Base-by-base conservation (phyloP, 2,113 vertebrate genomes). In the Catharus bicknelli region DNA sequence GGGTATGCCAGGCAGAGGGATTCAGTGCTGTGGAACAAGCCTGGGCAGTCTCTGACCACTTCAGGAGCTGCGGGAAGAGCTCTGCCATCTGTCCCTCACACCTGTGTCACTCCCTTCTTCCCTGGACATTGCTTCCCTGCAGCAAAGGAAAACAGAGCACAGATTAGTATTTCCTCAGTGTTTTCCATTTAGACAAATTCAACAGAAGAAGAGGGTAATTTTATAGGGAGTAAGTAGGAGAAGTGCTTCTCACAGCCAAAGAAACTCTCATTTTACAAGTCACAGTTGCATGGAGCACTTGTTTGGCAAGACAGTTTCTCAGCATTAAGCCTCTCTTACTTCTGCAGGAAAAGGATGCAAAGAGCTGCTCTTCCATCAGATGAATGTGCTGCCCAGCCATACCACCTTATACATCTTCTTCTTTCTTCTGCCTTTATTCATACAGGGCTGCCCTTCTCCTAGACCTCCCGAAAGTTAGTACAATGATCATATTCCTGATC, bases 1-100 rank as follows among this genome's bases (percentile, higher is more conserved):
- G 11, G 0, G 0, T 42, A 13, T 1, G 1, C 72, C 64, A 62
- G 38, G 63, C 66, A 83, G 70, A 76, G 16, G 27, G 47, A 77
- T 70, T 95, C 55, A 34, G 38, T 83, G 54, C 25, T 90, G 70
- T 67, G n/a, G 32, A 85, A 70, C 38, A 74, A 77, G 47, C 20
- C 1, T 0, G 18, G 18, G 9, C 25, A 70, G 16, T 18, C 22
- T 76, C 23, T 92, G 79, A 22, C 32, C 64, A 70, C 36, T 90
- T 88, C 57, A 88, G 72, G 76, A 0, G 0, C 29, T 78, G 29
- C 0, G 1, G 34, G 64, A 38, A 86, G 38, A 80, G 43, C 10
- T 63, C 34, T 72, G 21, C 58, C 57, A 32, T 83, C 55, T 2
- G 0, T 58, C 13, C 34, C 22, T 54, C 29, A 34, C 1, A 0